phyloP scores from a whole-genome alignment of 1,140 invertebrate species.

The Danaus melanippus region DNA sequence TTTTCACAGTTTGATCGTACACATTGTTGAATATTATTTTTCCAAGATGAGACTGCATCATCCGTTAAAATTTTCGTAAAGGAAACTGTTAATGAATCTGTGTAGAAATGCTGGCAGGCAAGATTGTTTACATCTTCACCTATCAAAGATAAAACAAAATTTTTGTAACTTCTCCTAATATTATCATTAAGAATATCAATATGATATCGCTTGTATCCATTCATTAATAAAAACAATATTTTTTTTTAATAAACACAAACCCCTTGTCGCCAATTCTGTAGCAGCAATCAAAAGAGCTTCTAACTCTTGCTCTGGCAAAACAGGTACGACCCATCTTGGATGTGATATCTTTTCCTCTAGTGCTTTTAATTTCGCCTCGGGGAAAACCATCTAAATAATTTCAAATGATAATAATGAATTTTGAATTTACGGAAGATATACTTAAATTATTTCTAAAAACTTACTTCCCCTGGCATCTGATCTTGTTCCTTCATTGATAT shows the following conservation, averaged over 20 bases:
- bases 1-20: constrained; percentile 95
- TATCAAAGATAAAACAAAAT: constrained; percentile 49
- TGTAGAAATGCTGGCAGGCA: constrained; percentile 95
- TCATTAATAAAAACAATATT: constrained; percentile 9
- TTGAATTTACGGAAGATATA: too few relatives aligned
- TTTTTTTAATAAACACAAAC: constrained; percentile 19
- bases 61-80: constrained; percentile 99
- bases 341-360: constrained; percentile 96
- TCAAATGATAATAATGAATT: neutral
- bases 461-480: constrained; percentile 62
- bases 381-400: constrained; percentile 76
- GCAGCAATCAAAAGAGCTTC: constrained; percentile 92
- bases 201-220: constrained; percentile 1
- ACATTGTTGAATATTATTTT: constrained; percentile 95
- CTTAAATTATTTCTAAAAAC: neutral
- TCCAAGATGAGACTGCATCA: constrained; percentile 98
- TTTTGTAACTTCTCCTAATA: constrained; percentile 1
- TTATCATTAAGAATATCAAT: neutral
- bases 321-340: constrained; percentile 96
- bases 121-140: constrained; percentile 91
- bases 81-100: constrained; percentile 94
- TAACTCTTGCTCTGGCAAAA: constrained; percentile 95
- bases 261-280: constrained; percentile 76
- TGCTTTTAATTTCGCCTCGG: constrained; percentile 85
- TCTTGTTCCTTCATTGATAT: constrained; percentile 69